A percentile compares a stretch with the other conserved stretches of the same genome.
phyloP scores from a whole-genome alignment of 1,140 invertebrate species.

The Anastatus disparis region DNA sequence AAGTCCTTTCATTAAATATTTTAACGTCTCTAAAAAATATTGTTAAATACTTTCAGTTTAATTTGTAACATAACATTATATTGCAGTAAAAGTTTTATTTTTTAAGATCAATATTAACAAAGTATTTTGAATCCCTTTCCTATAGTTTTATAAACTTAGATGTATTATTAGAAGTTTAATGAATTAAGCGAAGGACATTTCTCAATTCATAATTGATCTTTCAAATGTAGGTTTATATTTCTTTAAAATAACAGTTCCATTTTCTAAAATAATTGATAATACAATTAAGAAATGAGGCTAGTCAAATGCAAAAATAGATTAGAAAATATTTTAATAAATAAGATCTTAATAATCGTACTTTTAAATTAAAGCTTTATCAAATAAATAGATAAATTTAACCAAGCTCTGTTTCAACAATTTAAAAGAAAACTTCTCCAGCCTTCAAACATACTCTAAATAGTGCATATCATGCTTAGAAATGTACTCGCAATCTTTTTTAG shows the following conservation, averaged over 20 bases:
- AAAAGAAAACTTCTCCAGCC: conserved; percentile 85
- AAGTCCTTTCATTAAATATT: no score
- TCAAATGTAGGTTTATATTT: conserved; percentile 79
- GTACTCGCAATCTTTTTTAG: conserved; percentile 90
- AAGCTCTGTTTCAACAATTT: conserved; percentile 77
- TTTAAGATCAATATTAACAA: background rate
- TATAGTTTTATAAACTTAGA: conserved; percentile 69
- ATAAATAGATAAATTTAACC: conserved; percentile 70
- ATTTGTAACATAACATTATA: background rate
- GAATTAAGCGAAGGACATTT: conserved; percentile 72
- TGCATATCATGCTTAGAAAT: conserved; percentile 89
- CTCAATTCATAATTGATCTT: conserved; percentile 86
- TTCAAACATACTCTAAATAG: conserved; percentile 87
- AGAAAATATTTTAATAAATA: conserved; percentile 41
- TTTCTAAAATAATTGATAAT: no score
- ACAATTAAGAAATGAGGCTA: no score
- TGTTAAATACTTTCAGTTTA: conserved; percentile 5
- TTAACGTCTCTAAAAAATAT: no score
- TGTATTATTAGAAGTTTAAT: no score
- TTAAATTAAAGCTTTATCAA: background rate
- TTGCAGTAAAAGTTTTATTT: conserved; percentile 1
- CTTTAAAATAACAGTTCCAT: conserved; percentile 70
- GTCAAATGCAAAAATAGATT: conserved; percentile 31
- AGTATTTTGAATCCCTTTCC: conserved; percentile 56
- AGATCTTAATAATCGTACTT: no score